Evolutionary conservation across 2,113 vertebrate species (phyloP).

Genomic region (Panurus biarmicus): DNA sequence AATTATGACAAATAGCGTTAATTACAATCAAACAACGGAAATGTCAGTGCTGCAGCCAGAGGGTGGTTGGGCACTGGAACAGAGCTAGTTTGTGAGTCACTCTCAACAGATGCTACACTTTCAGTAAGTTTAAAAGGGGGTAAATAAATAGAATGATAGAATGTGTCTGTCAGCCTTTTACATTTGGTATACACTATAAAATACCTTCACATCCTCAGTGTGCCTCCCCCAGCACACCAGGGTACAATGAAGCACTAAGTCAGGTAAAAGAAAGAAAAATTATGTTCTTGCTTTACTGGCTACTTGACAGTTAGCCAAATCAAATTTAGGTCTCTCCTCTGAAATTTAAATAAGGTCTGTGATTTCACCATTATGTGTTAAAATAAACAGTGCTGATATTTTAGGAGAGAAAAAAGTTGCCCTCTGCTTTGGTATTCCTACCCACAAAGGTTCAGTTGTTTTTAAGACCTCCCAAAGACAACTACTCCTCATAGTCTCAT

Average conservation of each 20-base stretch:
- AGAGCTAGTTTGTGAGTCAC: background rate
- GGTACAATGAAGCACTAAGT: background rate
- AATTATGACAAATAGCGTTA: background rate
- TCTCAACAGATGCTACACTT: background rate
- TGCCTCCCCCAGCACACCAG: background rate
- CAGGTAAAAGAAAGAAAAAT: background rate
- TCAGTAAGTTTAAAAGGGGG: background rate
- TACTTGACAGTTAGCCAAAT: background rate
- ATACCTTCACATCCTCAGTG: background rate
- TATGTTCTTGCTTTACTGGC: background rate
- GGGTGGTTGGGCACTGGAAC: background rate
- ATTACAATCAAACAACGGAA: background rate
- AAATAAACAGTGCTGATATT: conserved; percentile 11
- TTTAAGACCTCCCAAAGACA: conserved; percentile 27
- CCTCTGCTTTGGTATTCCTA: background rate
- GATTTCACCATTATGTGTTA: background rate
- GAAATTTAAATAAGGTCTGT: background rate
- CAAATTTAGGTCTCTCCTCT: background rate
- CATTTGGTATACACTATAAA: background rate
- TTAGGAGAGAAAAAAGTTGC: background rate
- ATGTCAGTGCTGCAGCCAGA: background rate
- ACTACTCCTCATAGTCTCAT: conserved; percentile 7
- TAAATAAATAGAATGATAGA: background rate
- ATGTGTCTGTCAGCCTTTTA: background rate
- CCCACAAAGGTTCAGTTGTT: background rate